Conservation (phyloP, 2,888 invertebrate genomes). For the Apamea monoglypha region DNA sequence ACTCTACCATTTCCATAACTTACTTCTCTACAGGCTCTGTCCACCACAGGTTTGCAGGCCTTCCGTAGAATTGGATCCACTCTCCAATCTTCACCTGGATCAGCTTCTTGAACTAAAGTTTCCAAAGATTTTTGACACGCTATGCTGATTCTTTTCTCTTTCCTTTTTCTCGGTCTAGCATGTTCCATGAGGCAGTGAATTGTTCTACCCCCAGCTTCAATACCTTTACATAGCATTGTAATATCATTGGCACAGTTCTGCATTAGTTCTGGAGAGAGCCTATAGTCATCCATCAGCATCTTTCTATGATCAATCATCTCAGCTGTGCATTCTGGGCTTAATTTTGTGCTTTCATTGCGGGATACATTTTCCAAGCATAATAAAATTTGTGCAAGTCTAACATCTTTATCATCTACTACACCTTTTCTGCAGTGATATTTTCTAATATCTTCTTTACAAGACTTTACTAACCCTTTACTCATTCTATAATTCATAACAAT, state of each 20-base stretch:
- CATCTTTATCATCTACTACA: slow-evolving; percentile 95
- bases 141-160: slow-evolving; percentile 92
- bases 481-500: slow-evolving; percentile 97
- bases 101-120: slow-evolving; percentile 95
- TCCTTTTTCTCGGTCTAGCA: slow-evolving; percentile 92
- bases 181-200: slow-evolving; percentile 99
- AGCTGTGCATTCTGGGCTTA: slow-evolving; percentile 94
- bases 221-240: slow-evolving; percentile 92
- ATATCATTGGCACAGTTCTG: slow-evolving; percentile 97
- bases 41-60: slow-evolving; percentile 96
- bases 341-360: slow-evolving; percentile 93
- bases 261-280: slow-evolving; percentile 98
- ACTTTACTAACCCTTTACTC: slow-evolving; percentile 96
- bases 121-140: slow-evolving; percentile 95
- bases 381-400: slow-evolving; percentile 96
- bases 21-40: slow-evolving; percentile 93
- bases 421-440: slow-evolving; percentile 95
- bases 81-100: slow-evolving; percentile 98
- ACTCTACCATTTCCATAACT: slow-evolving; percentile 95
- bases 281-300: slow-evolving; percentile 97
- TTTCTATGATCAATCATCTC: slow-evolving; percentile 98
- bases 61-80: slow-evolving; percentile 97
- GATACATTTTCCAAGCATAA: slow-evolving; percentile 96
- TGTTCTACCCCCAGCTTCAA: slow-evolving; percentile 96
- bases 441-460: slow-evolving; percentile 97